phyloP scores from a whole-genome alignment of 2,113 vertebrate genomes.

The Solea senegalensis region DNA sequence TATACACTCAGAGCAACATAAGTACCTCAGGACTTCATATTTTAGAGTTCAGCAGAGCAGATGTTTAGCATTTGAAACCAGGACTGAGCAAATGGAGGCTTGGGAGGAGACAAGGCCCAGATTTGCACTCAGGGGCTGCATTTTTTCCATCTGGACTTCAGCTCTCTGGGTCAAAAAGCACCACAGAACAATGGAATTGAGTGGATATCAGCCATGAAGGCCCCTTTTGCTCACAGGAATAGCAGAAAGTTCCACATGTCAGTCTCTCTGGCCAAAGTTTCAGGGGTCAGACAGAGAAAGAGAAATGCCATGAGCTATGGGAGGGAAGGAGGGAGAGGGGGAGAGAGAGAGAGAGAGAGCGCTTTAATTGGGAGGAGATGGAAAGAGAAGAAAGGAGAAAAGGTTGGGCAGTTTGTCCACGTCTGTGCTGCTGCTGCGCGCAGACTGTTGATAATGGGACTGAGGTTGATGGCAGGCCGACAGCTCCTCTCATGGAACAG shows the following conservation, averaged over 20 bases:
- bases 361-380: constrained; percentile 47
- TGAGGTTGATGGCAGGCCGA: constrained; percentile 64
- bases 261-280: constrained; percentile 49
- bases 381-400: constrained; percentile 63
- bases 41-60: constrained; percentile 40
- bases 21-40: constrained; percentile 18
- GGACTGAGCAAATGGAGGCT: constrained; percentile 36
- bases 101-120: constrained; percentile 43
- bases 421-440: constrained; percentile 45
- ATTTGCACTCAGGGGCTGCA: constrained; percentile 42
- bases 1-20: constrained; percentile 28
- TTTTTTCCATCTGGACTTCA: constrained; percentile 67
- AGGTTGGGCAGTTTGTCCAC: constrained; percentile 57
- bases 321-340: constrained; percentile 47
- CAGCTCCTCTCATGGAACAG: constrained; percentile 65
- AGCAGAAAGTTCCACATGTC: constrained; percentile 69
- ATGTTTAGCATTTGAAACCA: constrained; percentile 56
- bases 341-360: constrained; percentile 61
- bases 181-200: constrained; percentile 60
- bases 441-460: constrained; percentile 67
- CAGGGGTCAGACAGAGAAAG: constrained; percentile 56
- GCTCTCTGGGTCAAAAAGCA: constrained; percentile 46
- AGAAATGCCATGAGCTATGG: constrained; percentile 43
- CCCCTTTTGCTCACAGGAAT: constrained; percentile 30
- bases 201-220: constrained; percentile 49